Conservation (phyloP, 2,888 invertebrate species). For the Cephus sareptanus region DNA sequence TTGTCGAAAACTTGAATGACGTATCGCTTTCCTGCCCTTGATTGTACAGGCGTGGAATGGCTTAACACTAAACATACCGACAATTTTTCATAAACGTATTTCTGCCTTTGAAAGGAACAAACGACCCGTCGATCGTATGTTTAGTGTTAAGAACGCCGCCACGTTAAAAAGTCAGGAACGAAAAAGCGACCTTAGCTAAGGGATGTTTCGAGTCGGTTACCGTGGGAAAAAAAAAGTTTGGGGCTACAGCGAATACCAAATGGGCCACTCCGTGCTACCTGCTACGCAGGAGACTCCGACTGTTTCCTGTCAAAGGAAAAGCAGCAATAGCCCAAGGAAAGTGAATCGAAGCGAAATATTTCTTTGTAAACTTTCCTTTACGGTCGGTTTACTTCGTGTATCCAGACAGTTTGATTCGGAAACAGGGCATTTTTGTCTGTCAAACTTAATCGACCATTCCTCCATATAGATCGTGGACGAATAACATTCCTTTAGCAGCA, state of each 20-base stretch:
- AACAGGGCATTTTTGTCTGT: background rate
- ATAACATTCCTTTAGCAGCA: background rate
- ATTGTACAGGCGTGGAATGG: background rate
- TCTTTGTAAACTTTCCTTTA: background rate
- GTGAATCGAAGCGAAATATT: background rate
- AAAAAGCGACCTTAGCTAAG: background rate
- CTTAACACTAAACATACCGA: background rate
- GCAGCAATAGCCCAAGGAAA: background rate
- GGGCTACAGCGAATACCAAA: constrained; percentile 11
- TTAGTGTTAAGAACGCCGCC: background rate
- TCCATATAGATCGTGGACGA: background rate
- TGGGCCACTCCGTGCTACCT: constrained; percentile 27
- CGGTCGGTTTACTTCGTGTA: background rate
- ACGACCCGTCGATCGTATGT: too few species aligned
- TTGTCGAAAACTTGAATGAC: background rate
- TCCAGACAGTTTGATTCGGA: background rate
- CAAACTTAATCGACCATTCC: background rate
- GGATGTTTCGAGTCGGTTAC: background rate
- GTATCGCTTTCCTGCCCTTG: background rate
- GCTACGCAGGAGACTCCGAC: constrained; percentile 23
- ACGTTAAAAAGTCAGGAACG: background rate
- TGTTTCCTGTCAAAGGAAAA: constrained; percentile 25
- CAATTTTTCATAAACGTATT: too few species aligned
- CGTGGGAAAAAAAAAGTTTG: background rate
- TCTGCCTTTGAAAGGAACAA: too few species aligned